Base-by-base conservation (phyloP, 2,113 vertebrate genomes). In the Vicugna pacos region DNA sequence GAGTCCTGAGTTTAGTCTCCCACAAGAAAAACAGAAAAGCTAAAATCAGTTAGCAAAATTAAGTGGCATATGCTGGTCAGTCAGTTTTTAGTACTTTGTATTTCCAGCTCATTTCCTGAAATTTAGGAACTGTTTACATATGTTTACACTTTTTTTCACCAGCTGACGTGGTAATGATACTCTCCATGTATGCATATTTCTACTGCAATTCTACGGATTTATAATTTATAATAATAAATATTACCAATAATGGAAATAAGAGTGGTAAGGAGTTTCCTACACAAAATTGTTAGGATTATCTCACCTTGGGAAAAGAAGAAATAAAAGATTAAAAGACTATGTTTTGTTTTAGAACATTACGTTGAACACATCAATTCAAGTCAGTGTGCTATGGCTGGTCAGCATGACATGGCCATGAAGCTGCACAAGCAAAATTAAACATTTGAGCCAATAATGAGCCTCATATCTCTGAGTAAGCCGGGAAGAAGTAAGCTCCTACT, bases 71-170 rank as follows among this genome's bases (percentile, higher is more conserved):
- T 70, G n/a, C 54, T 48, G 38, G 42, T 35, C 32, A 48, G 50
- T 82, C 12, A 70, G 42, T 62, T 93, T 82, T 73, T 54, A 79
- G 26, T 58, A 88, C 4, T 83, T 70, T 93, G 64, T 54, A 73
- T 75, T 82, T 62, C 6, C 24, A 92, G 60, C 46, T 92, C 72
- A 56, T 65, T 72, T 96, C 54, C 35, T 89, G 26, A 89, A 77
- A 92, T 32, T 83, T 60, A 58, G 91, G 38, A 82, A 60, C 67
- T 70, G 60, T 35, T 91, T 81, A 72, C 14, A 30, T 19, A 11
- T 72, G 60, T 19, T 79, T 42, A 42, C 38, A 42, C 70, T 58
- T 80, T 81, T 64, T 56, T 28, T 54, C 28, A 52, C 35, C 58
- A 54, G 46, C 32, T 76, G 20, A n/a, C 50, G n/a, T 52, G 20